Evolutionary conservation across 2,888 invertebrate genomes (phyloP), one percentile per base, ranked within the genome.

Genomic region (Nipponacmea schrenckii): DNA sequence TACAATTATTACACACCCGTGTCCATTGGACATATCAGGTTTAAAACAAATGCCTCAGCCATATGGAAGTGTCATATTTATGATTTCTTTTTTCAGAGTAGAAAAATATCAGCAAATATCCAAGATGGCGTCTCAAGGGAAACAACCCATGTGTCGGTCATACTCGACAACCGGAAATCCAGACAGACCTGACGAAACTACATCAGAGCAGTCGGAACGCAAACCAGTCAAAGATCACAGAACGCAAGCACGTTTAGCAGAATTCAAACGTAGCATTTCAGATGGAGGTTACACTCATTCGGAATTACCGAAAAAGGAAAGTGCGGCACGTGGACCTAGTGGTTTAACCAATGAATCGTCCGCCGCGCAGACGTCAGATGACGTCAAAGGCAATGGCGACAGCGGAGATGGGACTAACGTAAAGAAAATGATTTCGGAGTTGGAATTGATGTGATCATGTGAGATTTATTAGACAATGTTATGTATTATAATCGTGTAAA

Each of bases 81-180:
- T 39, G 39, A 39, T 5, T 1, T 39, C 8, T 1, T 39, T 5
- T 39, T 39, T 39, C 39, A 39, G 39, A 39, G 39, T 39, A 1
- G 7, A 5, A 39, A 2, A 39, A 10, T 10, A 39, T 39, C 39
- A 39, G 1, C 8, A 39, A 39, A 39, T 8, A 8, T 56, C 10
- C 56, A 56, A 56, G 56, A 56, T 56, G 56, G 56, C 56, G 20
- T 20, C 56, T 24, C 56, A 56, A 56, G 56, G 56, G 24, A 56
- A 56, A 15, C 56, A 56, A 56, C 56, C 56, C 56, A 56, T 56
- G 56, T 56, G 56, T 56, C 56, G 56, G 8, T 56, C 56, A 24
- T 56, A 56, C 56, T 56, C 56, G 8, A 56, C 56, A 56, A 56
- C 56, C 24, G 56, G 20, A 3, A 56, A 56, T 56, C 56, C 56